Evolutionary conservation across 2,113 vertebrate species (phyloP).

Genomic region (Indicator indicator): DNA sequence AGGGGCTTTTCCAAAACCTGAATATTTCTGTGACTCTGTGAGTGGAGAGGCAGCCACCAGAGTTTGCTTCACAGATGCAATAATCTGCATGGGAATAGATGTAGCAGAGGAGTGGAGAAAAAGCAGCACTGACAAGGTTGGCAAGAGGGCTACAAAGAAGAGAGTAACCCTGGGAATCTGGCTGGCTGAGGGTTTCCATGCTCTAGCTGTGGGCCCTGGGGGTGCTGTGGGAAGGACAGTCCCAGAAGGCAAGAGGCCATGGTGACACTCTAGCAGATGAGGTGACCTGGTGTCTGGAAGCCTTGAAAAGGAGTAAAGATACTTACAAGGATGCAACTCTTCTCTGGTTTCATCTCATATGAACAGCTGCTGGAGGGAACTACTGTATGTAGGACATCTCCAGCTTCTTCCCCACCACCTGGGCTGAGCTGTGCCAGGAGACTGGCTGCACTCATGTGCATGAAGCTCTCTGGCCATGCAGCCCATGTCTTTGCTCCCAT

Average conservation of each 20-base stretch:
- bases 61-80: background rate
- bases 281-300: background rate
- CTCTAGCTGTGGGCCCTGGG: background rate
- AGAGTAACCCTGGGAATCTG: background rate
- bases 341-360: background rate
- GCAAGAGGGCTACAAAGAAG: background rate
- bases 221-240: background rate
- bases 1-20: no score
- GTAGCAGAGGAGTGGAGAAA: accelerated
- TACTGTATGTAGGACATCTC: no score
- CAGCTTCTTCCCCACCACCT: background rate
- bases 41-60: background rate
- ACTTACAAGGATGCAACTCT: background rate
- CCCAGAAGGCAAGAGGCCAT: background rate
- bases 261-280: background rate
- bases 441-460: background rate
- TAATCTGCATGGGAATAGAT: background rate
- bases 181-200: background rate
- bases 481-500: background rate
- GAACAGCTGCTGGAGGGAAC: background rate
- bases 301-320: background rate
- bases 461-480: background rate
- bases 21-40: background rate
- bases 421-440: background rate
- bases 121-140: background rate